A percentile compares a stretch with the other conserved stretches of the same genome.
These are phyloP conservation scores for Rhagonycha fulva DNA, from an alignment of 2,888 invertebrate species.

Conservation along the genomic window DNA sequence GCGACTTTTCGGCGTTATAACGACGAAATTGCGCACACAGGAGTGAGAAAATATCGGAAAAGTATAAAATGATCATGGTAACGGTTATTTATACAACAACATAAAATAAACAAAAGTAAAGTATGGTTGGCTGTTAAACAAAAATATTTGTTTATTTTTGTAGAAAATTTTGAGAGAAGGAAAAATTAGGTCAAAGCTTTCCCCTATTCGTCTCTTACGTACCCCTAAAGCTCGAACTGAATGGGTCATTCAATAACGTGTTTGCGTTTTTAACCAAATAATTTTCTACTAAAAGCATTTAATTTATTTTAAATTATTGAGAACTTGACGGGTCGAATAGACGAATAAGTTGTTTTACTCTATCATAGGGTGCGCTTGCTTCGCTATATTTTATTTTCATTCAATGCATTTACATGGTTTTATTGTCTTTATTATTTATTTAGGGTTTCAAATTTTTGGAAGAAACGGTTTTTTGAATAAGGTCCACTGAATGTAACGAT, in stretches of 20 bases:
- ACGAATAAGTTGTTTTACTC: not conserved
- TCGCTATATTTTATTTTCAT: not conserved
- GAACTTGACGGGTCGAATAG: not conserved
- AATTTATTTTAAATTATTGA: not conserved
- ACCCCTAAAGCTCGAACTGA: slow-evolving; percentile 35
- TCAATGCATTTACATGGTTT: not conserved
- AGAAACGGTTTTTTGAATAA: not conserved
- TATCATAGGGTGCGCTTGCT: not conserved
- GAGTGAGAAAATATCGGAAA: not conserved
- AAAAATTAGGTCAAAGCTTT: slow-evolving; percentile 39
- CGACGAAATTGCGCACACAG: too few species aligned
- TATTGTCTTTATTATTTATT: not conserved
- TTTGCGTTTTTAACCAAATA: slow-evolving; percentile 11
- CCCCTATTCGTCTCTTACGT: slow-evolving; percentile 26
- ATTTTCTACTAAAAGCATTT: slow-evolving; percentile 20
- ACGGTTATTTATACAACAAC: not conserved
- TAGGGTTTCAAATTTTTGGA: not conserved
- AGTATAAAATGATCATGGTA: not conserved
- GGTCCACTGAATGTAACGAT: slow-evolving; percentile 6
- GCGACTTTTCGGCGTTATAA: not conserved
- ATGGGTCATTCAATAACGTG: slow-evolving; percentile 41
- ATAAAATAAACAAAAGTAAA: slow-evolving; percentile 20
- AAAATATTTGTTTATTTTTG: slow-evolving; percentile 36
- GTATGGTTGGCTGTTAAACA: slow-evolving; percentile 22
- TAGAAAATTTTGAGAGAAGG: slow-evolving; percentile 25